Percentiles rank a stretch among this genome's conserved stretches.
These are phyloP conservation scores for Cerastis leucographa DNA, from an alignment of 2,888 invertebrate species.

Conservation along the genomic window DNA sequence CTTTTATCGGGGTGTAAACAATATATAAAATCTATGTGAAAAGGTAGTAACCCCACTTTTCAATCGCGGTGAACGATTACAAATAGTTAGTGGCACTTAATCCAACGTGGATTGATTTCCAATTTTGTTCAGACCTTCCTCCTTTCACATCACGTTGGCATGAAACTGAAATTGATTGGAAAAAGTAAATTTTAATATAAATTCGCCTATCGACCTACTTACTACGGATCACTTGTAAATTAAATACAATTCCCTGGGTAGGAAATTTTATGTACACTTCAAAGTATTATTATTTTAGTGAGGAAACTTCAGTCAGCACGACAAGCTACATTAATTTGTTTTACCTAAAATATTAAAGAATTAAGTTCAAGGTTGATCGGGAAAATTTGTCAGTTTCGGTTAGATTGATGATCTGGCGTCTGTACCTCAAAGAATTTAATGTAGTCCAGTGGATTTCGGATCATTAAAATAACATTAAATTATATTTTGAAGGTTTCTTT, in stretches of 20 bases:
- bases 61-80: constrained; percentile 11
- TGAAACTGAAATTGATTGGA: constrained; percentile 29
- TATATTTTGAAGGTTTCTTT: no score
- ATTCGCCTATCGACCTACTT: constrained; percentile 23
- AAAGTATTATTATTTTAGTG: constrained; percentile 14
- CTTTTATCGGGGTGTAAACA: neutral
- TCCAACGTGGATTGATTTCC: constrained; percentile 52
- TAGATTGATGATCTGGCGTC: no score
- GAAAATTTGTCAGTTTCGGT: no score
- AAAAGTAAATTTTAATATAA: constrained; percentile 25
- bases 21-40: neutral
- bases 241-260: constrained; percentile 12
- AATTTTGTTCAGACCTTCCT: constrained; percentile 30
- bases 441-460: neutral
- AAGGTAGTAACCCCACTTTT: neutral
- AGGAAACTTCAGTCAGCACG: no score
- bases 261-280: constrained; percentile 19
- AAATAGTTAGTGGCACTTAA: constrained; percentile 36
- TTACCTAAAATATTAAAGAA: no score
- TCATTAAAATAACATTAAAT: no score
- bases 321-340: no score
- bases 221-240: constrained; percentile 20
- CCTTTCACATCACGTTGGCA: neutral
- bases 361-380: no score
- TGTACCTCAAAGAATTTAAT: neutral